A percentile compares a stretch with the other conserved stretches of the same genome.
Conservation (phyloP, 2,113 vertebrate genomes). For the Mobula birostris region DNA sequence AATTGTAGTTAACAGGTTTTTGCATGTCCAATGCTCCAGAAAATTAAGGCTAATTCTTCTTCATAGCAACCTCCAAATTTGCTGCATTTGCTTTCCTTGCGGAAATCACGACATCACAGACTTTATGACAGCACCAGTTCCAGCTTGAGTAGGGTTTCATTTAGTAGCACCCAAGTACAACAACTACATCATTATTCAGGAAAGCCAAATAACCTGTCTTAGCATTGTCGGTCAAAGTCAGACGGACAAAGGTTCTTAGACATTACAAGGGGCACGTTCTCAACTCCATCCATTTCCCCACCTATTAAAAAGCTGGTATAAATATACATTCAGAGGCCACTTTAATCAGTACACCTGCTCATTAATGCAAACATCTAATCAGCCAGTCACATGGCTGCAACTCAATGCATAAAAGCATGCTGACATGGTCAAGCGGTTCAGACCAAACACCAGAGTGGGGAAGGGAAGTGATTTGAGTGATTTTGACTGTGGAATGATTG, state of each 20-base stretch:
- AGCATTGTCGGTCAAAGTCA: background rate
- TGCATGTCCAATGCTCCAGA: background rate
- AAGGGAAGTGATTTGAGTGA: too few species aligned
- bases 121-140: background rate
- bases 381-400: too few species aligned
- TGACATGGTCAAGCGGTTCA: too few species aligned
- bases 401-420: too few species aligned
- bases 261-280: background rate
- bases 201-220: background rate
- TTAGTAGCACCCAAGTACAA: background rate
- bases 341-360: too few species aligned
- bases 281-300: background rate
- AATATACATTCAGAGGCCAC: background rate
- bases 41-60: background rate
- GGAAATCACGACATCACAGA: background rate
- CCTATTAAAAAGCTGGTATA: background rate
- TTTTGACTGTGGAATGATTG: too few species aligned
- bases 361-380: too few species aligned
- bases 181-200: background rate
- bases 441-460: too few species aligned
- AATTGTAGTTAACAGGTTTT: background rate
- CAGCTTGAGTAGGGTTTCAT: background rate
- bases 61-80: background rate
- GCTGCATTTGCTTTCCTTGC: background rate
- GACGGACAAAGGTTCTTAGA: background rate